Evolutionary conservation across 23 tunicate genomes (phyloP).

Genomic region (Halocynthia aurantium): DNA sequence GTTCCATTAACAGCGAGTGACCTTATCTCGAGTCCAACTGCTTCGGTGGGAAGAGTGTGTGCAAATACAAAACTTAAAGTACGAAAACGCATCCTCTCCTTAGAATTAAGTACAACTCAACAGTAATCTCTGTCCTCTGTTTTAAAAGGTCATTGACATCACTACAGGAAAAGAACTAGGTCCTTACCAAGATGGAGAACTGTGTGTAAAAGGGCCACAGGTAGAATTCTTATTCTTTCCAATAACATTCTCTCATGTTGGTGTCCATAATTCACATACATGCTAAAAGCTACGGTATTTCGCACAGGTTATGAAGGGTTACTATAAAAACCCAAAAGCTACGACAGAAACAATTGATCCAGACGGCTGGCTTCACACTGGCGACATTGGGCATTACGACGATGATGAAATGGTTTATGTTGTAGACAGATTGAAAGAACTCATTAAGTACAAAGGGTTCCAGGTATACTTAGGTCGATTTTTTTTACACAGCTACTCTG

Average conservation of each 20-base stretch:
- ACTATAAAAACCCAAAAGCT: conserved; percentile 45
- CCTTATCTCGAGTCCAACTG: not conserved
- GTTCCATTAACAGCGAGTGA: conserved; percentile 28
- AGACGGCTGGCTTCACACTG: conserved; percentile 92
- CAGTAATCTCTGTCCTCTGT: not conserved
- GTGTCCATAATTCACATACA: not conserved
- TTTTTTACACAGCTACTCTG: not conserved
- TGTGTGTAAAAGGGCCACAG: conserved; percentile 77
- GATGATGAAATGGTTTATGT: conserved; percentile 50
- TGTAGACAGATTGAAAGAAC: conserved; percentile 75
- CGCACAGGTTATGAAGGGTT: conserved; percentile 62
- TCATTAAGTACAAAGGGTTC: conserved; percentile 77
- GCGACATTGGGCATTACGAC: conserved; percentile 89
- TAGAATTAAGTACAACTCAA: not conserved
- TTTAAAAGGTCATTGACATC: conserved; percentile 29
- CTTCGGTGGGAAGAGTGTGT: conserved; percentile 38
- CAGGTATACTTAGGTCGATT: conserved; percentile 29
- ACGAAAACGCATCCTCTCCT: not conserved
- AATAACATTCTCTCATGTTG: not conserved
- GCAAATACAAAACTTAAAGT: conserved; percentile 47
- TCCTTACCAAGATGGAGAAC: conserved; percentile 55
- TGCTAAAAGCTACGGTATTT: not conserved
- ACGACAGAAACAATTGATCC: conserved; percentile 25
- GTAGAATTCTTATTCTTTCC: conserved; percentile 1
- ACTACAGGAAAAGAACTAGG: conserved; percentile 46